Evolutionary conservation across 2,888 invertebrate species (phyloP).

Genomic region (Labia minor): DNA sequence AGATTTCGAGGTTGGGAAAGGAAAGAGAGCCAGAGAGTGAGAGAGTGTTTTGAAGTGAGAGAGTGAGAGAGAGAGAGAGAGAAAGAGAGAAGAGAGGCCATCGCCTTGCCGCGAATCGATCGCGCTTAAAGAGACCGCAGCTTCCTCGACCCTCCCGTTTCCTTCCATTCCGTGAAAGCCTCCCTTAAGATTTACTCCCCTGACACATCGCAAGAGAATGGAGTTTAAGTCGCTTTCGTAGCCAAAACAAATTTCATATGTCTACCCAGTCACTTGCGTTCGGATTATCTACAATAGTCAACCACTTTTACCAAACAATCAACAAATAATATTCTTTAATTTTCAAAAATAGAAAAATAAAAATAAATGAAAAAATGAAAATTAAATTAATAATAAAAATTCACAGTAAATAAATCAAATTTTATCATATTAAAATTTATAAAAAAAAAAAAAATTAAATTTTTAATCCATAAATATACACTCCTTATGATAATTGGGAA

Average conservation of each 20-base stretch:
- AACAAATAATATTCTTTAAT: too few relatives aligned
- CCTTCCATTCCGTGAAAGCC: constrained; percentile 3
- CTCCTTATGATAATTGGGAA: too few relatives aligned
- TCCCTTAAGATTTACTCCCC: constrained; percentile 14
- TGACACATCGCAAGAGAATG: constrained; percentile 2
- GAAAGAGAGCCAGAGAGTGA: constrained; percentile 26
- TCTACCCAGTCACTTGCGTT: not conserved
- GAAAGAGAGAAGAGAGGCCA: constrained; percentile 24
- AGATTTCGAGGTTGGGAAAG: constrained; percentile 26
- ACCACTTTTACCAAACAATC: too few relatives aligned
- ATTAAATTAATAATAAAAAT: too few relatives aligned
- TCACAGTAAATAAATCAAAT: too few relatives aligned
- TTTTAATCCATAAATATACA: too few relatives aligned
- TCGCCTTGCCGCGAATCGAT: constrained; percentile 22
- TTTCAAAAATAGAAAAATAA: too few relatives aligned
- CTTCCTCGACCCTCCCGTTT: constrained; percentile 25
- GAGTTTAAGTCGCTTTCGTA: not conserved
- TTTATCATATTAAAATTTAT: too few relatives aligned
- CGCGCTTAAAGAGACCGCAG: constrained; percentile 28
- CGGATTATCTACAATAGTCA: too few relatives aligned
- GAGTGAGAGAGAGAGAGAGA: constrained; percentile 28
- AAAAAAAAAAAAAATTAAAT: too few relatives aligned
- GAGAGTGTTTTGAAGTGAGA: constrained; percentile 28
- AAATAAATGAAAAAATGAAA: too few relatives aligned
- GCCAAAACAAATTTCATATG: constrained; percentile 13